These are phyloP conservation scores for Hypena proboscidalis DNA, from an alignment of 2,888 invertebrate species.

Conservation along the genomic window DNA sequence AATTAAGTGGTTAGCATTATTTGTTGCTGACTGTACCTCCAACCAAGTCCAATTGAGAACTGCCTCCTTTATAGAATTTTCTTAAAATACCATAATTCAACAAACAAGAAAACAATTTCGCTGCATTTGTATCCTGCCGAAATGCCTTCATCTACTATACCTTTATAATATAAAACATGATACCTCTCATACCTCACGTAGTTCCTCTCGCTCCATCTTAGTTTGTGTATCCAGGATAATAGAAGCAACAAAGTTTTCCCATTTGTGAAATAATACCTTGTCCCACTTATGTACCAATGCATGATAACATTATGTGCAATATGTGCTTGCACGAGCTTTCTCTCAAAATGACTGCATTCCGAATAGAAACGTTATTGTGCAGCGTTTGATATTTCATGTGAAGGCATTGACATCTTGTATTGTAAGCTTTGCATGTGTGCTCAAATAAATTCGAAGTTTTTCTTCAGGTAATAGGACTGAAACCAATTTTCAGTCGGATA, in stretches of 20 bases:
- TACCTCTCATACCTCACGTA: too few species aligned
- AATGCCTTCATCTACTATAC: too few species aligned
- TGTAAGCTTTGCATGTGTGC: background rate
- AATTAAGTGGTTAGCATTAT: too few species aligned
- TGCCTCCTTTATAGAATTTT: too few species aligned
- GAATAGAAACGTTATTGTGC: slow-evolving; percentile 27
- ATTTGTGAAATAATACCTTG: slow-evolving; percentile 12
- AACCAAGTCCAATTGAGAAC: too few species aligned
- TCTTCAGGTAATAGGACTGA: slow-evolving; percentile 2
- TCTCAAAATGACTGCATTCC: slow-evolving; percentile 27
- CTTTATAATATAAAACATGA: too few species aligned
- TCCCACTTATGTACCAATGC: slow-evolving; percentile 11
- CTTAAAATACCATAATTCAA: too few species aligned
- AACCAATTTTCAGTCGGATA: background rate
- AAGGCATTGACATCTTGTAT: slow-evolving; percentile 18
- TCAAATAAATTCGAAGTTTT: slow-evolving; percentile 1
- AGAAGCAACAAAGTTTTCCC: slow-evolving; percentile 8
- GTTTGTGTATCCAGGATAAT: slow-evolving; percentile 5
- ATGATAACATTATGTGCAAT: slow-evolving; percentile 14
- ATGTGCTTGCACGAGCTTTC: slow-evolving; percentile 38
- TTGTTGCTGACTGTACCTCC: too few species aligned
- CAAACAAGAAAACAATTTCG: too few species aligned
- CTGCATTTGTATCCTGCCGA: too few species aligned
- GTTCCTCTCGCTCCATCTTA: too few species aligned
- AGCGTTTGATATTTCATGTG: slow-evolving; percentile 24